A percentile compares a stretch with the other conserved stretches of the same genome.
Evolutionary conservation across 2,113 vertebrate genomes (phyloP).

Genomic region (Anser cygnoides): DNA sequence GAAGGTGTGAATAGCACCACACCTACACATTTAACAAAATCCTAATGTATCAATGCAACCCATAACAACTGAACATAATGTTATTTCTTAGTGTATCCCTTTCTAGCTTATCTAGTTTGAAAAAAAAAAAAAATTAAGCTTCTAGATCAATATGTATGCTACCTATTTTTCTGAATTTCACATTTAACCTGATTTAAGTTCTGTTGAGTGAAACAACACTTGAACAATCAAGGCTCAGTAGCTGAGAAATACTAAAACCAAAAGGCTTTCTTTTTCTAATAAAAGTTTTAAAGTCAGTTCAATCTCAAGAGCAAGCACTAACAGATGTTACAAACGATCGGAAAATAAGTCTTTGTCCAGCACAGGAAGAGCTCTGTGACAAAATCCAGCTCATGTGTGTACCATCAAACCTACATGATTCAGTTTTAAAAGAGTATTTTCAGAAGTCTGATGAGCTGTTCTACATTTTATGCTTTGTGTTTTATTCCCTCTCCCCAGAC

Average conservation of each 20-base stretch:
- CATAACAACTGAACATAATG: neutral
- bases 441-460: conserved; percentile 12
- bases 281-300: neutral
- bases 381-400: conserved; percentile 3
- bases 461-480: neutral
- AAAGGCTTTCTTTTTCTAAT: neutral
- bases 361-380: neutral
- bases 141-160: neutral
- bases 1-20: neutral
- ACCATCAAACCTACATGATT: neutral
- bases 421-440: neutral
- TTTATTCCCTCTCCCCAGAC: neutral
- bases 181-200: neutral
- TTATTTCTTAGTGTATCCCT: neutral
- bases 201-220: neutral
- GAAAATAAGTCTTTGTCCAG: conserved; percentile 11
- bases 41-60: too few species aligned
- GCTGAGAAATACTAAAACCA: neutral
- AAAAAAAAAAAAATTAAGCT: neutral
- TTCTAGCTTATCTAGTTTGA: neutral
- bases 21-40: neutral
- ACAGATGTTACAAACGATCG: neutral
- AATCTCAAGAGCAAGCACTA: neutral
- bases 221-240: neutral
- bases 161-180: neutral